A percentile compares a stretch with the other conserved stretches of the same genome.
Conservation (phyloP, 2,888 invertebrate species). For the Epinotia ramella region DNA sequence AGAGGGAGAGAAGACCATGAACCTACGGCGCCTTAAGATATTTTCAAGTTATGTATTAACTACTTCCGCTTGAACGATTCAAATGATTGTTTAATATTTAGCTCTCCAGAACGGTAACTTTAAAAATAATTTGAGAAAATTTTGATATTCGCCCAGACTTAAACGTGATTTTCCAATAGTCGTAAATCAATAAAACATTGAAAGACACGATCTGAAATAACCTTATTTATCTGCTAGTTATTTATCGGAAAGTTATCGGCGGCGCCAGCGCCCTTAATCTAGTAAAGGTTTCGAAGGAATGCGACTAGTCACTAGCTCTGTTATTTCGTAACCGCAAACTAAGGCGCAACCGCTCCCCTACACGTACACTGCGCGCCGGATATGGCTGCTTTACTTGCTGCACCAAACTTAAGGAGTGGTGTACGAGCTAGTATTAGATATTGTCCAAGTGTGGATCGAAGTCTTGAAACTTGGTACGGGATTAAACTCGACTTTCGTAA, state of each 20-base stretch:
- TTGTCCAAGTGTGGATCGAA: not conserved
- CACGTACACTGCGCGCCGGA: slow-evolving; percentile 11
- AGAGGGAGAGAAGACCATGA: too few species aligned
- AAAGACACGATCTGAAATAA: not conserved
- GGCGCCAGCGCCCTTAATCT: slow-evolving; percentile 39
- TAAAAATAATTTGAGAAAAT: not conserved
- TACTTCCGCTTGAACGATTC: too few species aligned
- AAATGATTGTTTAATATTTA: too few species aligned
- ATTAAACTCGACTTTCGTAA: slow-evolving; percentile 64
- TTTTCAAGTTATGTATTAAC: too few species aligned
- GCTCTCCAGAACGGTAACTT: too few species aligned
- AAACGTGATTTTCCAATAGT: not conserved
- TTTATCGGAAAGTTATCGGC: slow-evolving; percentile 28
- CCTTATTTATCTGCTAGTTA: slow-evolving; percentile 15
- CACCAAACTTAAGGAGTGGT: not conserved
- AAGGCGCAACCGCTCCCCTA: not conserved
- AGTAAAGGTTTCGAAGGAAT: slow-evolving; percentile 55
- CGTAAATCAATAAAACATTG: not conserved
- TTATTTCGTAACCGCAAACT: slow-evolving; percentile 51
- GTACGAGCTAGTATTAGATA: not conserved
- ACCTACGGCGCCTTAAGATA: too few species aligned
- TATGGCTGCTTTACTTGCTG: not conserved
- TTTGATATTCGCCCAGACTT: not conserved
- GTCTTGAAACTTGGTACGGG: slow-evolving; percentile 46
- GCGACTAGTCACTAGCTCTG: slow-evolving; percentile 54